Percentiles rank a stretch among this genome's conserved stretches.
Conservation (phyloP, 2,888 invertebrate genomes). For the Ophion ellenae region DNA sequence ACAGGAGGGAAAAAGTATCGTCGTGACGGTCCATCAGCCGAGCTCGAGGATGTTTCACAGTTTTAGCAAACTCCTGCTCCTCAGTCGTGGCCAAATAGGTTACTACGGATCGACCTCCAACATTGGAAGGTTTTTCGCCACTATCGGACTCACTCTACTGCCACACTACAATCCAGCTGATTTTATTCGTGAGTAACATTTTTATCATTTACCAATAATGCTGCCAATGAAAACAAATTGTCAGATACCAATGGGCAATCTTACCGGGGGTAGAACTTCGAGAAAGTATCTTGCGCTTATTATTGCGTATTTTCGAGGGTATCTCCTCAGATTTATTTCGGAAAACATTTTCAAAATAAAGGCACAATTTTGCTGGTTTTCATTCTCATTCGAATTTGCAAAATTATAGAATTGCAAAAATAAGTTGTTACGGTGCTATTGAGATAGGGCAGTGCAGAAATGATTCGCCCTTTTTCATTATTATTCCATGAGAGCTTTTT, state of each 20-base stretch:
- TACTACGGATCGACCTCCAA: conserved; percentile 90
- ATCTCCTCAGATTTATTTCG: too few relatives aligned
- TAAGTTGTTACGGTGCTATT: too few relatives aligned
- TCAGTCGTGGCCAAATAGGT: conserved; percentile 90
- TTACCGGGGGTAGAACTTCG: too few relatives aligned
- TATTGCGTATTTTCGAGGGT: too few relatives aligned
- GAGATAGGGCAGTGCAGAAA: too few relatives aligned
- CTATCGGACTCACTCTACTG: conserved; percentile 89
- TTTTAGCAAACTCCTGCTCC: conserved; percentile 90
- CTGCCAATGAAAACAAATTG: neutral
- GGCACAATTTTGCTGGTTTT: too few relatives aligned
- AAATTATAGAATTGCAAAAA: too few relatives aligned
- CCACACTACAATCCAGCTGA: conserved; percentile 94
- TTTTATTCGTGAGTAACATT: conserved; percentile 88
- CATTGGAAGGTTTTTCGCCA: conserved; percentile 90
- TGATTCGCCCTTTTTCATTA: too few relatives aligned
- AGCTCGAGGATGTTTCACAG: conserved; percentile 93
- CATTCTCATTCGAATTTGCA: too few relatives aligned
- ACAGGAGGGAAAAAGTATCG: conserved; percentile 91
- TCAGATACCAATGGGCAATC: neutral
- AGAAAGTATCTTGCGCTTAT: too few relatives aligned
- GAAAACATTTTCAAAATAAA: too few relatives aligned
- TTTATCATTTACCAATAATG: neutral
- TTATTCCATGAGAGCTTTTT: too few relatives aligned
- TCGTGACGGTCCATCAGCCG: conserved; percentile 92